Base-by-base conservation (phyloP, 2,797 vertebrate genomes). In the Apogon talboti region DNA sequence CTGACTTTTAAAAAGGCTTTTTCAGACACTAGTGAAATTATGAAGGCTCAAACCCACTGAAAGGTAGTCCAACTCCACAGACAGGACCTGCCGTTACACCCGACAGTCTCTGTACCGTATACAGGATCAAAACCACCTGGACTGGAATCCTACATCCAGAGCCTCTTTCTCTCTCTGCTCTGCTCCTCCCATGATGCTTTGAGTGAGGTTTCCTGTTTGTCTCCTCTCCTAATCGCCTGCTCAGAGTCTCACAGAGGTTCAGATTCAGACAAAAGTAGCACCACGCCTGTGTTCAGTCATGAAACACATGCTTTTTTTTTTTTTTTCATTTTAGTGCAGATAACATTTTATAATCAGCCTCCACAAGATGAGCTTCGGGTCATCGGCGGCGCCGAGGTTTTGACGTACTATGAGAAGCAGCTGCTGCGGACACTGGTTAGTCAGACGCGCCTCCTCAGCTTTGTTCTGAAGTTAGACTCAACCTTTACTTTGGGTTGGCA, bases 321-420 rank as follows among this genome's bases (percentile, higher is more conserved):
- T 28, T 28, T 28, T 28, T 28, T 28, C 6, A 84, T 82, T 85
- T 91, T 93, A 95, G 94, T 94, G 93, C 94, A 94, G 90, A 86
- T 90, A 66, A 84, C 76, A 81, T 84, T 73, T 30, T 65, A 75
- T 72, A 76, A 14, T 42, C 30, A 3, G 10, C 16, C 12, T 16
- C 7, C 52, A 18, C 59, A 44, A 24, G 70, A 79, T 67, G 21
- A 77, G 87, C 81, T 89, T 86, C 81, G 74, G 82, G 71, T 63
- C 47, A 63, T 30, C 18, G 77, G 68, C 44, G 18, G 65, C 6
- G 24, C 24, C 24, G 24, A 28, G 24, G 24, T 28, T 28, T 28
- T 28, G 24, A 28, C 24, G 24, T 28, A 28, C 24, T 28, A 28
- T 5, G 6, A 28, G 24, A 28, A 28, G 24, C 24, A 28, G 24